phyloP scores from a whole-genome alignment of 2,797 vertebrate species.

The Pangasius djambal region DNA sequence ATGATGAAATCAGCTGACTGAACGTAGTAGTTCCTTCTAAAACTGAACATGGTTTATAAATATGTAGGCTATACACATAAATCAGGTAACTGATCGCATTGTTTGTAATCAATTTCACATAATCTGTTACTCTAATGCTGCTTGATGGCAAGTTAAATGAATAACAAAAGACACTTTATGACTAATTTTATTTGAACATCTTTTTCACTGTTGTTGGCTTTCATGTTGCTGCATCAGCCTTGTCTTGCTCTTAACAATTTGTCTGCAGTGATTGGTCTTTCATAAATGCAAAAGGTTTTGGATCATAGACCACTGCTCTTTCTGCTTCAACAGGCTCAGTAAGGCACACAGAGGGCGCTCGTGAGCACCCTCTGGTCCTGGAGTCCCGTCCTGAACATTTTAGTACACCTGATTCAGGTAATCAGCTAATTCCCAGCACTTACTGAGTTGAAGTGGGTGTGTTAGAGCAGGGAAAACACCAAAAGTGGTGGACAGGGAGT shows the following conservation, averaged over 20 bases:
- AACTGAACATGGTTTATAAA: neutral
- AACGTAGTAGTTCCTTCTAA: neutral
- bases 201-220: neutral
- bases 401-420: neutral
- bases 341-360: constrained; percentile 18
- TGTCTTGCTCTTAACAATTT: too few species aligned
- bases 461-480: neutral
- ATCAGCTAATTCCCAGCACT: neutral
- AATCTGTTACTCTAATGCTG: neutral
- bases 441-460: neutral
- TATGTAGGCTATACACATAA: neutral
- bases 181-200: neutral
- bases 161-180: neutral
- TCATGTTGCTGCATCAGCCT: neutral
- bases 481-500: neutral
- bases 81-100: neutral
- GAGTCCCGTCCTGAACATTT: neutral
- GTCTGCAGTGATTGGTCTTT: neutral
- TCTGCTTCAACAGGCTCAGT: neutral
- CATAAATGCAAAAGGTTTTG: neutral
- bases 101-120: neutral
- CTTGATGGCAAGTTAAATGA: neutral
- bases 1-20: neutral
- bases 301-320: neutral
- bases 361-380: neutral